Percentiles rank a stretch among this genome's conserved stretches.
Conservation (phyloP, 2,888 invertebrate genomes). For the Dynastes tityus region DNA sequence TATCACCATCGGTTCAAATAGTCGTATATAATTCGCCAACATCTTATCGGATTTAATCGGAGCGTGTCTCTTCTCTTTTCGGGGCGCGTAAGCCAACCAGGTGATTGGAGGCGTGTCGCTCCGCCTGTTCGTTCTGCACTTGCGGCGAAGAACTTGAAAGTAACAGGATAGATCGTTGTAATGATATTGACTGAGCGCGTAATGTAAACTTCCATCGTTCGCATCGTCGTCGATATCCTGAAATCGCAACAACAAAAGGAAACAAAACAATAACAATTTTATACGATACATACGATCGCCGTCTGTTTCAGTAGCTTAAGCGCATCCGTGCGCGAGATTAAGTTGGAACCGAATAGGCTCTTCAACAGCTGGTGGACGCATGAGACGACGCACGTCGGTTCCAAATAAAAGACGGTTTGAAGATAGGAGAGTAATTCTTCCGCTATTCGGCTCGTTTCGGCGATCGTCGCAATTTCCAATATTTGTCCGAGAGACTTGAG, state of each 20-base stretch:
- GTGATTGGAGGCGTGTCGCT: constrained; percentile 28
- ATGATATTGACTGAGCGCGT: constrained; percentile 67
- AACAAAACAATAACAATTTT: background rate
- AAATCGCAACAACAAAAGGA: background rate
- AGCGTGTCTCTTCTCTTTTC: constrained; percentile 68
- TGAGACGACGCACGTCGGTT: constrained; percentile 80
- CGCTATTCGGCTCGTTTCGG: constrained; percentile 81
- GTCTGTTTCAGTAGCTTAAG: background rate
- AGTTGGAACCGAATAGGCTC: constrained; percentile 84
- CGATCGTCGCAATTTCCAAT: constrained; percentile 79
- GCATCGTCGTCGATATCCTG: background rate
- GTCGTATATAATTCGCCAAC: constrained; percentile 86
- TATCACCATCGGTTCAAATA: constrained; percentile 97
- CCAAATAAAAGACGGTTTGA: constrained; percentile 80
- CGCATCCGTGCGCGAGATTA: constrained; percentile 67
- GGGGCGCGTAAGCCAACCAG: constrained; percentile 68
- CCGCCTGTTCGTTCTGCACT: constrained; percentile 56
- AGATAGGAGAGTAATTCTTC: constrained; percentile 88
- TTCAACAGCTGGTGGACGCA: constrained; percentile 86
- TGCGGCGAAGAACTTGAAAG: constrained; percentile 63
- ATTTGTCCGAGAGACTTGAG: constrained; percentile 80
- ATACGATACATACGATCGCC: background rate
- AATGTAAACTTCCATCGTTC: constrained; percentile 65
- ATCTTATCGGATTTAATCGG: constrained; percentile 73
- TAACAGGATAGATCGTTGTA: constrained; percentile 64